Percentiles rank a stretch among this genome's conserved stretches.
phyloP scores from a whole-genome alignment of 2,888 invertebrate species.

The Drosophila buzzatii region DNA sequence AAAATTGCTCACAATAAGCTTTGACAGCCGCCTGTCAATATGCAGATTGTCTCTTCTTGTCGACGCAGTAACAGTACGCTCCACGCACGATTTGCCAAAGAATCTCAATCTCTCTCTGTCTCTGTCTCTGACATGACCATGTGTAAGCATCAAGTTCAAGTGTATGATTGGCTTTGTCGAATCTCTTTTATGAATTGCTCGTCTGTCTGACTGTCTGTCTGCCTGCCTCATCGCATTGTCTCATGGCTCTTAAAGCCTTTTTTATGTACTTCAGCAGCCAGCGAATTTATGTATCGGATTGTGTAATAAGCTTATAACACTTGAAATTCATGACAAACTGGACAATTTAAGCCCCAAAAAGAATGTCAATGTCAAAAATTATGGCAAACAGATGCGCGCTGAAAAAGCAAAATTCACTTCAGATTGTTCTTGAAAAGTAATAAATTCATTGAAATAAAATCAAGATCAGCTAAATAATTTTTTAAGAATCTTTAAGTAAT shows the following conservation, averaged over 20 bases:
- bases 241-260: conserved; percentile 66
- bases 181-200: conserved; percentile 25
- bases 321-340: conserved; percentile 32
- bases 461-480: no score
- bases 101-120: conserved; percentile 23
- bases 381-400: conserved; percentile 20
- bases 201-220: background rate
- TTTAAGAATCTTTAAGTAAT: no score
- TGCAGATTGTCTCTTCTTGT: conserved; percentile 68
- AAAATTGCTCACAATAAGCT: conserved; percentile 62
- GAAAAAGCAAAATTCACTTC: conserved; percentile 11
- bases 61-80: conserved; percentile 55
- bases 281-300: conserved; percentile 28
- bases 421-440: background rate
- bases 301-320: conserved; percentile 31
- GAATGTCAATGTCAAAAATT: conserved; percentile 67
- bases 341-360: conserved; percentile 17
- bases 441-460: background rate
- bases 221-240: conserved; percentile 6
- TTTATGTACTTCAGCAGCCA: conserved; percentile 58
- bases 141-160: conserved; percentile 71
- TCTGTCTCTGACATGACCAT: conserved; percentile 32
- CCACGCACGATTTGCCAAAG: conserved; percentile 68
- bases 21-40: conserved; percentile 81
- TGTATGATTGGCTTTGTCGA: conserved; percentile 65